Percentiles rank a stretch among this genome's conserved stretches.
These are phyloP conservation scores for Dolichoris vasculosae DNA, from an alignment of 1,140 invertebrate genomes.

Conservation along the genomic window DNA sequence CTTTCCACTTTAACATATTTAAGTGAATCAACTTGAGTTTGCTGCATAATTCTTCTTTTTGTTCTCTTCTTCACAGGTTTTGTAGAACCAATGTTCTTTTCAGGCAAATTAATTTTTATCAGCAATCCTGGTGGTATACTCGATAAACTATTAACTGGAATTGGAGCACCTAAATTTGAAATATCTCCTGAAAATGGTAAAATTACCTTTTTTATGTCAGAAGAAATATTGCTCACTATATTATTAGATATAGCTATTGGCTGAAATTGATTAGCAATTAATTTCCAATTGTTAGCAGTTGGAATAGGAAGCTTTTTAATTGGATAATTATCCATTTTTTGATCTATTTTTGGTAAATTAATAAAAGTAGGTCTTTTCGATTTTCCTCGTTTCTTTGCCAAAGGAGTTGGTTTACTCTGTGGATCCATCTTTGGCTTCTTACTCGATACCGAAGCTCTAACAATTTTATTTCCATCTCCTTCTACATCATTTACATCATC, in stretches of 20 bases:
- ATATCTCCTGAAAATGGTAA: conserved; percentile 70
- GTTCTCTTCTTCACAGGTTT: conserved; percentile 54
- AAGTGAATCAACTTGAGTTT: neutral
- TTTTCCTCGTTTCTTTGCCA: conserved; percentile 72
- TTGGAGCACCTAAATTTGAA: conserved; percentile 68
- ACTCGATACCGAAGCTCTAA: conserved; percentile 66
- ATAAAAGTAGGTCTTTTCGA: conserved; percentile 68
- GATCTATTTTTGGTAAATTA: conserved; percentile 67
- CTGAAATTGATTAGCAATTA: conserved; percentile 67
- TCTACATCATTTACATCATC: conserved; percentile 36
- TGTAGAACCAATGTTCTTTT: conserved; percentile 57
- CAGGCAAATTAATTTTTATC: conserved; percentile 73
- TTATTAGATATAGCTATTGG: conserved; percentile 68
- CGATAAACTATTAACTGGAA: conserved; percentile 71
- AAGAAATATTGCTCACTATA: conserved; percentile 57
- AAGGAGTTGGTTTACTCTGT: conserved; percentile 66
- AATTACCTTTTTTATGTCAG: conserved; percentile 69
- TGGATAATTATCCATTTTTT: conserved; percentile 62
- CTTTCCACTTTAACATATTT: neutral
- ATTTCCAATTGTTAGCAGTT: conserved; percentile 67
- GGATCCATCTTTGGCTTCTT: conserved; percentile 70
- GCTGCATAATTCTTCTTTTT: conserved; percentile 28
- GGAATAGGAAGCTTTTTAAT: conserved; percentile 69
- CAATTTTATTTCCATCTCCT: conserved; percentile 53
- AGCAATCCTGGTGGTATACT: conserved; percentile 71